Evolutionary conservation across 2,888 invertebrate genomes (phyloP), one percentile per base, ranked within the genome.

Genomic region (Mesopsocus fuscifrons): DNA sequence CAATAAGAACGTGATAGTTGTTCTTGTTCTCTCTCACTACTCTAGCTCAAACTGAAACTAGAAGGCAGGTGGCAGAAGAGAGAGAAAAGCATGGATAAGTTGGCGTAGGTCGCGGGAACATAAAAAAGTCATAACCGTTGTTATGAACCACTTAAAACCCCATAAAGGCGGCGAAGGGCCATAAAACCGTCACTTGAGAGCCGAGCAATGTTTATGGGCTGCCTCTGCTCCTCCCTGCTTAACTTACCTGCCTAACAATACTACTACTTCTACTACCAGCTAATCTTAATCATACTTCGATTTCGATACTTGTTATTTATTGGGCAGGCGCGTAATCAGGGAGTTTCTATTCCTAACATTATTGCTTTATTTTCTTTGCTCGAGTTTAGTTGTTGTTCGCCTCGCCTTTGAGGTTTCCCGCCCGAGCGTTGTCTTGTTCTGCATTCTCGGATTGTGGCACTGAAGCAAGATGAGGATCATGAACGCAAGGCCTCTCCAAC

Each of bases 251-350:
- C 20, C 20, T 20, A 18, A 6, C 26, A 9, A 26, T 26, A 26
- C 26, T 26, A 6, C 8, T 38, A 38, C 20, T 18, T 20, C 38
- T 38, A 20, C 20, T 38, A 16, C 17, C 20, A 38, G 17, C 38
- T 38, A 20, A 38, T 38, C 38, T 20, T 38, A 38, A 38, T 38
- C 20, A 38, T 21, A 21, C 21, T 38, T 38, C n/a, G 38, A 38
- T 38, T 38, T 20, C 38, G 38, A 38, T 38, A 38, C 38, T 38
- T 38, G 38, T 38, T 38, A 38, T 38, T 38, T 38, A 38, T 38
- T n/a, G 20, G 16, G 6, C 38, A 38, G 38, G 38, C 20, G 17
- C 38, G 38, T 38, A 17, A 20, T 38, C 6, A 20, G 38, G 20
- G 15, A 20, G 9, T 38, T 38, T 38, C 20, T 38, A 9, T 38